Base-by-base conservation (phyloP, 2,797 vertebrate genomes). In the Xiphophorus birchmanni region DNA sequence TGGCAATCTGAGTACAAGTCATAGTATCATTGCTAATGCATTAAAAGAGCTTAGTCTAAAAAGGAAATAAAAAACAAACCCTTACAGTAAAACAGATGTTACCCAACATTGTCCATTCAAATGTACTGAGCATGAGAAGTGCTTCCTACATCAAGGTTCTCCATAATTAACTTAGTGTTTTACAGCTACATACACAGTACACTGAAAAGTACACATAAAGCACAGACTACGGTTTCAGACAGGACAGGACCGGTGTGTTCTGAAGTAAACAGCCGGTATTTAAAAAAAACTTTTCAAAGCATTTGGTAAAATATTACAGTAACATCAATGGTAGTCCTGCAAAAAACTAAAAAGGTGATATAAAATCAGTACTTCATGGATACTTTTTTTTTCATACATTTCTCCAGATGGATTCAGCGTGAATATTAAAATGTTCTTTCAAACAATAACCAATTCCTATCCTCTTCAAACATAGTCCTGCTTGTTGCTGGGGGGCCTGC, bases 401-500 rank as follows among this genome's bases (percentile, higher is more conserved):
- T 76, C 63, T 52, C 81, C 23, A 80, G 26, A 40, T 71, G 67
- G 67, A 71, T 71, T 71, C 67, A n/a, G 11, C 4, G 17, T n/a
- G 40, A 85, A 83, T 82, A 74, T 89, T 60, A 86, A 85, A 79
- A 80, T 81, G 83, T 87, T 87, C 81, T 76, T 90, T 87, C 45
- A 84, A 76, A 48, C 18, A 77, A 29, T 23, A 71, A 67, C 45
- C 0, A 35, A 44, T 21, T 79, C 45, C 12, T 0, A 21, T 87
- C 74, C 74, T 26, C 26, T 45, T 96, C 93, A 98, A 80, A 98
- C 97, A 0, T 97, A 98, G 12, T 97, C 97, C 90, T 67, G 87
- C 83, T 60, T 86, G 86, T 87, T 94, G 86, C 95, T 96, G 17
- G 95, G 86, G 6, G 95, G 88, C 82, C 92, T 90, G 83, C 91